Evolutionary conservation across 1,140 invertebrate genomes (phyloP), one percentile per base, ranked within the genome.

Genomic region (Tetraneura akinire): DNA sequence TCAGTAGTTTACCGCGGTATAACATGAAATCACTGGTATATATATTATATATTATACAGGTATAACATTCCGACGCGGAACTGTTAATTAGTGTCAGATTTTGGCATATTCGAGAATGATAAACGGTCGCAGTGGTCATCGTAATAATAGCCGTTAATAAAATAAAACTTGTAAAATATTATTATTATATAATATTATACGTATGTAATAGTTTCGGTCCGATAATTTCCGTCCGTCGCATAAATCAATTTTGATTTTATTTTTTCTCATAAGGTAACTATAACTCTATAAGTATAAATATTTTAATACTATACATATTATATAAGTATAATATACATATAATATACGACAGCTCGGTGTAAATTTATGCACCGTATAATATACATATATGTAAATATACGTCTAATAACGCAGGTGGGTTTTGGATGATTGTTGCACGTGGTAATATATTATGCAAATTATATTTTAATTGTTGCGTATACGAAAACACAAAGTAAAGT

Each of bases 311-410:
- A n/a, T n/a, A n/a, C n/a, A n/a, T n/a, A n/a, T n/a, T n/a, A n/a
- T n/a, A n/a, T n/a, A n/a, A n/a, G 13, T 26, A 1, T 23, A 37
- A 13, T 8, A 37, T 37, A 14, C 23, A 11, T 23, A n/a, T 21
- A 3, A 45, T 11, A 45, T 45, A 23, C 45, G 42, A 68, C 32
- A 53, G 51, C 10, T 32, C 13, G 14, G 70, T 53, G 51, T 74
- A 74, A 74, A 74, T 74, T 57, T 74, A 74, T 74, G 51, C 71
- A 74, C n/a, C 71, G 29, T 74, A n/a, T n/a, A n/a, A n/a, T n/a
- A n/a, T n/a, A n/a, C n/a, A n/a, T n/a, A n/a, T n/a, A n/a, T n/a
- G n/a, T n/a, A n/a, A n/a, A n/a, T n/a, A n/a, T n/a, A n/a, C n/a
- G n/a, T n/a, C n/a, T n/a, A 74, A 74, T 74, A 55, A 74, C n/a